Evolutionary conservation across 2,888 invertebrate genomes (phyloP).

Genomic region (Mamestra brassicae): DNA sequence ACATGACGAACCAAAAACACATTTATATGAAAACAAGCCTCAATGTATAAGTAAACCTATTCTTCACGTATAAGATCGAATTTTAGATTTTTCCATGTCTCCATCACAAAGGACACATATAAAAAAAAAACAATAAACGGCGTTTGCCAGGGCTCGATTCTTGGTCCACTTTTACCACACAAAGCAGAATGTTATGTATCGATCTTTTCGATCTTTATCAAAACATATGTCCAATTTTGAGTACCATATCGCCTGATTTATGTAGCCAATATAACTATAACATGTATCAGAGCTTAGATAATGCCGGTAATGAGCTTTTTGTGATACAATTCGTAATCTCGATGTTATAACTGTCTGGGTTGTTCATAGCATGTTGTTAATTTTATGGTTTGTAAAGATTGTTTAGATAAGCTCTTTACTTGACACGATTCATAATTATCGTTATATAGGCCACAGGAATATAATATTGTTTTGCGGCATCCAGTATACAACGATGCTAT

Average conservation of each 20-base stretch:
- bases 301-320: conserved; percentile 53
- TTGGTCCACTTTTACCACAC: conserved; percentile 5
- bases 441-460: too few species aligned
- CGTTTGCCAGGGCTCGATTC: conserved; percentile 7
- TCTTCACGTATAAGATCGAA: not conserved
- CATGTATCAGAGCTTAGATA: conserved; percentile 29
- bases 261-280: conserved; percentile 30
- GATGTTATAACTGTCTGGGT: conserved; percentile 21
- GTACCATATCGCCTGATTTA: conserved; percentile 31
- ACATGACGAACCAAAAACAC: not conserved
- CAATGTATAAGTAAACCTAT: not conserved
- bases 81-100: not conserved
- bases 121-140: not conserved
- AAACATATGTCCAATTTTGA: conserved; percentile 20
- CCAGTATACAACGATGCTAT: not conserved
- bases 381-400: conserved; percentile 38
- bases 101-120: not conserved
- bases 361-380: conserved; percentile 53
- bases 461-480: not conserved
- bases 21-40: not conserved
- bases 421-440: not conserved
- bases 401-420: not conserved
- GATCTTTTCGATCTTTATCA: conserved; percentile 19
- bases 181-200: conserved; percentile 17
- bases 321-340: conserved; percentile 32